These are phyloP conservation scores for Carettochelys insculpta DNA, from an alignment of 2,113 vertebrate species.

Conservation along the genomic window DNA sequence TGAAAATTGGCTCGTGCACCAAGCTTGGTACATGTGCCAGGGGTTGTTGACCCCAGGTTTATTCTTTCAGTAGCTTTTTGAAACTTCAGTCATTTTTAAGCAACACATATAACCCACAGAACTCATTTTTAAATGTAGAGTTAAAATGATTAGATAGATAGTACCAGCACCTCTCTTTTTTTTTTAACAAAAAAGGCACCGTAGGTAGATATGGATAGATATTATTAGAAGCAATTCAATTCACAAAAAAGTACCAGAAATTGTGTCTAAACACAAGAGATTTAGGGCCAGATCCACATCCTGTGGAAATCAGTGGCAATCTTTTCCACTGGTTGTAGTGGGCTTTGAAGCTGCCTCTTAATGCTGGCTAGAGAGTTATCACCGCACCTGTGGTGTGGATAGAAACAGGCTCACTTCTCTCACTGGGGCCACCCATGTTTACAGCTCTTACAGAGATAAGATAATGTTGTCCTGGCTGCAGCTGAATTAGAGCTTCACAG, in stretches of 20 bases:
- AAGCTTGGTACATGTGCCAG: too few relatives aligned
- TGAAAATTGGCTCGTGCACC: too few relatives aligned
- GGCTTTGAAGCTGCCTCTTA: not conserved
- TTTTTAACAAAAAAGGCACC: too few relatives aligned
- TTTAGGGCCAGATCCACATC: slow-evolving; percentile 2
- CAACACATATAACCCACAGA: not conserved
- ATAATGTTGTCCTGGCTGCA: slow-evolving; percentile 83
- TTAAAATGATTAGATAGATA: slow-evolving; percentile 13
- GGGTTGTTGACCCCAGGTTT: too few relatives aligned
- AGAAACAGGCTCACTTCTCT: slow-evolving; percentile 78
- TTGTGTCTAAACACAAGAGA: slow-evolving; percentile 27
- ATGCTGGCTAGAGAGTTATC: not conserved
- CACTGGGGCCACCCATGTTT: slow-evolving; percentile 90
- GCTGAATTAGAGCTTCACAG: slow-evolving; percentile 89
- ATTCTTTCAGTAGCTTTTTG: too few relatives aligned
- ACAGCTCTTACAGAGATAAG: slow-evolving; percentile 84
- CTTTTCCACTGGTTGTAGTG: not conserved
- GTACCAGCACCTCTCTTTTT: too few relatives aligned
- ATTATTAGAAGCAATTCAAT: not conserved
- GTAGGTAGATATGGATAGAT: too few relatives aligned
- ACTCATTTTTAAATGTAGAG: not conserved
- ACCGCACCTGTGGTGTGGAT: slow-evolving; percentile 86
- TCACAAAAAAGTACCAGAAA: slow-evolving; percentile 4
- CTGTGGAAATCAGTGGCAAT: slow-evolving; percentile 11
- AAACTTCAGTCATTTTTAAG: slow-evolving; percentile 14